Conservation (phyloP, 2,113 vertebrate genomes). For the Cynoglossus semilaevis region DNA sequence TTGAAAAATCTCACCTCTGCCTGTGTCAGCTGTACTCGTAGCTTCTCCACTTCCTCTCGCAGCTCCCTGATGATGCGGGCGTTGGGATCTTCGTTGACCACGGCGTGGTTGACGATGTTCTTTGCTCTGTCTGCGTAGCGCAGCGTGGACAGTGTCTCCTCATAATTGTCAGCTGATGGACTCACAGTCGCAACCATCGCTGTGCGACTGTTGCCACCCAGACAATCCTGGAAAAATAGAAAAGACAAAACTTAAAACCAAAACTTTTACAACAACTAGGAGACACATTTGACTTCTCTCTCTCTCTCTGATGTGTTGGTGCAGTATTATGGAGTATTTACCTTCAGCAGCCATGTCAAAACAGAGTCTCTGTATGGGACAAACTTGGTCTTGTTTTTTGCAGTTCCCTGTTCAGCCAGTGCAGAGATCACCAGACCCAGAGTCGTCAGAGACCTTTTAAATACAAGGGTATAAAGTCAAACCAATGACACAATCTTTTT, state of each 20-base stretch:
- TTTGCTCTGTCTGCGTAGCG: slow-evolving; percentile 94
- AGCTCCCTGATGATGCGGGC: slow-evolving; percentile 93
- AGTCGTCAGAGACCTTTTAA: slow-evolving; percentile 89
- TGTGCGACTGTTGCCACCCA: slow-evolving; percentile 94
- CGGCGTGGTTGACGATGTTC: slow-evolving; percentile 91
- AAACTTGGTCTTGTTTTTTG: slow-evolving; percentile 97
- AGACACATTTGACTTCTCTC: not conserved
- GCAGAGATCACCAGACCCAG: slow-evolving; percentile 96
- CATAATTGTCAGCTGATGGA: slow-evolving; percentile 92
- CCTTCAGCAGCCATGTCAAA: slow-evolving; percentile 97
- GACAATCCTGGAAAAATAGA: slow-evolving; percentile 78
- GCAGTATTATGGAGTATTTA: slow-evolving; percentile 40
- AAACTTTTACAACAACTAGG: not conserved
- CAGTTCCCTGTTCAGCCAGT: slow-evolving; percentile 90
- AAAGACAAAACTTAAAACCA: not conserved
- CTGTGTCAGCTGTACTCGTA: slow-evolving; percentile 88
- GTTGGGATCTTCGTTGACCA: slow-evolving; percentile 95
- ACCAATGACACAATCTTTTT: too few species aligned
- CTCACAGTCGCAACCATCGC: slow-evolving; percentile 97
- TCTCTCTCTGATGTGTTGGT: not conserved
- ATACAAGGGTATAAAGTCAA: slow-evolving; percentile 27
- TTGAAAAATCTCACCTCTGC: slow-evolving; percentile 79
- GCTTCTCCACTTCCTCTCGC: slow-evolving; percentile 92
- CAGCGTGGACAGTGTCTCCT: slow-evolving; percentile 91
- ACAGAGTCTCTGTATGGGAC: slow-evolving; percentile 98